Base-by-base conservation (phyloP, 2,888 invertebrate genomes). In the Melinopterus prodromus region DNA sequence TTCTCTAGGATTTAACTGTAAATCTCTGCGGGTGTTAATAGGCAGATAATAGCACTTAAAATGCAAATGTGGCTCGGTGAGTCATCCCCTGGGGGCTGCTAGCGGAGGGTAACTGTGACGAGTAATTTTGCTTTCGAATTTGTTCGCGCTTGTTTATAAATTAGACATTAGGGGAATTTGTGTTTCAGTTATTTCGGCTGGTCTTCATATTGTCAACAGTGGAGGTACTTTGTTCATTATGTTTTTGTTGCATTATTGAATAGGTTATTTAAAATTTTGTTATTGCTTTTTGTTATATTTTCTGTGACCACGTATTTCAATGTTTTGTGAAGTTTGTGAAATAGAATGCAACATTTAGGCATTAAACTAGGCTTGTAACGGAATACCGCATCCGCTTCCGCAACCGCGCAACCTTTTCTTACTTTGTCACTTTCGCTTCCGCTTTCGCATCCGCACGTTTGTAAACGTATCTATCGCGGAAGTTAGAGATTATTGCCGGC, bases 41-140 rank as follows among this genome's bases (percentile, higher is more conserved):
- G 84, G 81, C 82, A 83, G 82, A 83, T 84, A 84, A 84, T 84
- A 82, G 83, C 83, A 81, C 82, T 83, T 83, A 83, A 84, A 84
- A 84, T 84, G 84, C 84, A 84, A 84, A 84, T 83, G 81, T 12
- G 5, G 53, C 53, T 7, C 53, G 53, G 53, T 53, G 53, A 53
- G 53, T 53, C 53, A 53, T 53, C 53, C 53, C 53, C 53, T 53
- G 53, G 53, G 53, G 53, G 53, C 53, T 9, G 53, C 53, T 53
- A 7, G 53, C 12, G 9, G 53, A 53, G 53, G 53, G 53, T 53
- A 53, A 53, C 53, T 53, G 53, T 53, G 53, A 53, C 53, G 53
- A 53, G 53, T 53, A 53, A 53, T 53, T 53, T 53, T 53, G 53
- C 53, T 53, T 53, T 53, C 53, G 53, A 53, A 53, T 53, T 53